phyloP scores from a whole-genome alignment of 1,140 invertebrate species.

The Tetramorium simillimum region DNA sequence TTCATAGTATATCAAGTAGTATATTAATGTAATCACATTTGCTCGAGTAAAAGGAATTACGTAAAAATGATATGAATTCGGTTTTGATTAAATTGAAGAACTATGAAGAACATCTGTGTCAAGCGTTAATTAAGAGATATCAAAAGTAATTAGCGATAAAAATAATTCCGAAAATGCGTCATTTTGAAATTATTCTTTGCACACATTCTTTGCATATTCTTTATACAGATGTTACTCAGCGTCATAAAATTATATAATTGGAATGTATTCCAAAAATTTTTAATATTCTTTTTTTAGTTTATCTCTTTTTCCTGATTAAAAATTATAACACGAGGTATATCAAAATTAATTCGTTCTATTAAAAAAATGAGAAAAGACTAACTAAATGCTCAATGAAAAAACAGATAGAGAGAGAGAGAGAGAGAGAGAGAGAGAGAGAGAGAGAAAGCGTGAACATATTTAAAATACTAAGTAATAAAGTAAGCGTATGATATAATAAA shows the following conservation, averaged over 20 bases:
- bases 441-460: not conserved
- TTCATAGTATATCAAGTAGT: not conserved
- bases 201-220: not conserved
- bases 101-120: not conserved
- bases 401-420: not conserved
- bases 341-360: not conserved
- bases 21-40: not conserved
- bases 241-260: not conserved
- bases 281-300: not conserved
- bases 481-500: not conserved
- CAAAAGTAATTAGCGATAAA: not conserved
- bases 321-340: not conserved
- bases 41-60: not conserved
- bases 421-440: too few relatives aligned
- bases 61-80: not conserved
- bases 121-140: not conserved
- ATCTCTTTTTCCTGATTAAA: not conserved
- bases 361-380: not conserved
- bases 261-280: not conserved
- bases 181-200: not conserved
- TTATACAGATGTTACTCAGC: constrained; percentile 4
- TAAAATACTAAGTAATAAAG: not conserved
- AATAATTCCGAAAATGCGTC: not conserved
- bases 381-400: not conserved
- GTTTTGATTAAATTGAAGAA: not conserved